Evolutionary conservation across 2,888 invertebrate species (phyloP).

Genomic region (Aspidiotus rigidus): DNA sequence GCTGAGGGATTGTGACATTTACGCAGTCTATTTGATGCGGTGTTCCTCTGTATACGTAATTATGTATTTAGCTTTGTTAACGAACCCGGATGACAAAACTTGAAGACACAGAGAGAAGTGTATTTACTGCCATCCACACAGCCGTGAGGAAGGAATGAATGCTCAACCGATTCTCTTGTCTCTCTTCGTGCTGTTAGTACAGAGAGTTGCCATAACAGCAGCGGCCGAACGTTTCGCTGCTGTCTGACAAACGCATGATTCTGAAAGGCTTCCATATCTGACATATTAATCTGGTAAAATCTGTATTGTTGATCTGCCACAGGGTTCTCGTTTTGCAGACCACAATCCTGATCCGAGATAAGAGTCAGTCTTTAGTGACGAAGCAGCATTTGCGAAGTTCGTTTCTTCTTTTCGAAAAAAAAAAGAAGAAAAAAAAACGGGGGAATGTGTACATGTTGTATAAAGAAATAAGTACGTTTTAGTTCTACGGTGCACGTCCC

Average conservation of each 20-base stretch:
- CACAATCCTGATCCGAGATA: constrained; percentile 31
- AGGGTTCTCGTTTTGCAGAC: constrained; percentile 32
- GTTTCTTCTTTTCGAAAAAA: constrained; percentile 15
- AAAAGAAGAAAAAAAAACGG: neutral
- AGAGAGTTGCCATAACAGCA: neutral
- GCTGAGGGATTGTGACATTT: constrained; percentile 23
- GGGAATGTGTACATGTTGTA: neutral
- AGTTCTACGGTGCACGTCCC: constrained; percentile 4
- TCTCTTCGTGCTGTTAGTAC: neutral
- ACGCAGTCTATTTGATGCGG: neutral
- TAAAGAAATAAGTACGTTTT: neutral
- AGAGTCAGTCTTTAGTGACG: constrained; percentile 24
- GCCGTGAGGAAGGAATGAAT: constrained; percentile 7
- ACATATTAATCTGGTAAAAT: constrained; percentile 21
- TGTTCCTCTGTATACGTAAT: constrained; percentile 14
- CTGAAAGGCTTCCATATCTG: constrained; percentile 28
- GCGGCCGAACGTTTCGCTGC: neutral
- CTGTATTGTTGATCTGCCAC: constrained; percentile 33
- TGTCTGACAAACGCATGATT: constrained; percentile 30
- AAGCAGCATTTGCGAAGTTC: constrained; percentile 21
- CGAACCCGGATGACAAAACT: constrained; percentile 29
- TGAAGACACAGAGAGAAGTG: constrained; percentile 10
- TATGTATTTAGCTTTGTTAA: constrained; percentile 25
- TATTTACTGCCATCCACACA: neutral
- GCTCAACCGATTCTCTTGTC: constrained; percentile 5